phyloP scores from a whole-genome alignment of 2,888 invertebrate species.

The Epinotia demarniana region DNA sequence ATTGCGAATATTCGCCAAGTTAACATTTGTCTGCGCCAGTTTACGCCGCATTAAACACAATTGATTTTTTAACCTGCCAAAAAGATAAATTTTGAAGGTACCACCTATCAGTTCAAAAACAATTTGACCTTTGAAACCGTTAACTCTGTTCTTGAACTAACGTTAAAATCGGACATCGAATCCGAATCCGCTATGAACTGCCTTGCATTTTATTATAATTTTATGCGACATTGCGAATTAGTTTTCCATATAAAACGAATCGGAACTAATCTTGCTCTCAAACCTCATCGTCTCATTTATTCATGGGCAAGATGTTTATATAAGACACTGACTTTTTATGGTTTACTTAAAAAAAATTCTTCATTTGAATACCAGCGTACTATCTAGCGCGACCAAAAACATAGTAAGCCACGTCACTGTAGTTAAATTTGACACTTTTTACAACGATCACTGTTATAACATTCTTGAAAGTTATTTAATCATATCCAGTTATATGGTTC shows the following conservation, averaged over 20 bases:
- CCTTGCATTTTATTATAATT: conserved; percentile 16
- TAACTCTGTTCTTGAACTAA: background rate
- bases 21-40: conserved; percentile 55
- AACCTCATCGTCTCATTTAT: conserved; percentile 39
- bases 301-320: conserved; percentile 37
- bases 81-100: background rate
- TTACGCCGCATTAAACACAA: conserved; percentile 46
- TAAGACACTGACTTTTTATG: conserved; percentile 40
- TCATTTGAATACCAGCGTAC: conserved; percentile 33
- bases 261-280: conserved; percentile 25
- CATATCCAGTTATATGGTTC: conserved; percentile 53
- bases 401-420: conserved; percentile 28
- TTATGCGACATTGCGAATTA: conserved; percentile 22
- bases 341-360: conserved; percentile 33
- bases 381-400: conserved; percentile 19
- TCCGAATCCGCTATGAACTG: background rate
- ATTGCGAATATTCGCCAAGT: conserved; percentile 52
- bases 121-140: background rate
- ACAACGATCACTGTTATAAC: conserved; percentile 29
- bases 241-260: conserved; percentile 26
- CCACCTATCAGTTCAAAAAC: background rate
- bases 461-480: conserved; percentile 31
- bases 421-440: conserved; percentile 19
- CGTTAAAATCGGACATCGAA: background rate
- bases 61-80: conserved; percentile 32